A percentile compares a stretch with the other conserved stretches of the same genome.
These are phyloP conservation scores for Atta cephalotes DNA, from an alignment of 1,140 invertebrate genomes.

Conservation along the genomic window DNA sequence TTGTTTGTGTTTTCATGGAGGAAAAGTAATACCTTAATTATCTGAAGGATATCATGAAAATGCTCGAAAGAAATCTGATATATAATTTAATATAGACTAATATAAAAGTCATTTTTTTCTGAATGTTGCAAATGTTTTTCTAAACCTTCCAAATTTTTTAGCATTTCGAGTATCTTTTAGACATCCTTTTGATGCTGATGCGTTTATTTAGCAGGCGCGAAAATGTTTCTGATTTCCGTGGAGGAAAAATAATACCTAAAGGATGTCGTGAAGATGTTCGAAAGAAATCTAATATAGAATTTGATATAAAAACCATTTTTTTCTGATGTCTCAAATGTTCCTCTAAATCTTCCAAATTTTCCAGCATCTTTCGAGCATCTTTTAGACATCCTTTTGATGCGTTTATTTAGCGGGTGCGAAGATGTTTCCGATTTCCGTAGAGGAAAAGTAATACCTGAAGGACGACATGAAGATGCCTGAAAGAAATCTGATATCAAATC, in stretches of 20 bases:
- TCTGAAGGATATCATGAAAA: background rate
- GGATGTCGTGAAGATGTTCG: background rate
- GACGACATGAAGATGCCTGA: background rate
- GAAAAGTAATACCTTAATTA: background rate
- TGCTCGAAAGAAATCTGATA: background rate
- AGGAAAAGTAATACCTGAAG: background rate
- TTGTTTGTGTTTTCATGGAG: background rate
- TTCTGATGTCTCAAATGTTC: background rate
- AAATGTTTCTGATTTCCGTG: background rate
- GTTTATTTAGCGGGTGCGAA: background rate
- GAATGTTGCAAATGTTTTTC: background rate
- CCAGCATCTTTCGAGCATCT: background rate
- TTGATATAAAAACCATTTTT: background rate
- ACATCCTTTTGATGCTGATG: too few species aligned
- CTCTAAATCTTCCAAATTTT: background rate
- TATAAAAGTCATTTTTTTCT: background rate
- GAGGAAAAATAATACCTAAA: background rate
- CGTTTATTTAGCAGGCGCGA: background rate
- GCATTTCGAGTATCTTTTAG: background rate
- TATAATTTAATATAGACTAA: background rate
- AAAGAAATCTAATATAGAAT: background rate
- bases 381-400: too few species aligned
- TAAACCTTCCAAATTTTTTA: background rate
- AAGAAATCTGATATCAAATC: background rate
- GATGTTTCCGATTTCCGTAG: constrained; percentile 5